These are phyloP conservation scores for Lampris incognitus DNA, from an alignment of 2,113 vertebrate genomes.

Conservation along the genomic window DNA sequence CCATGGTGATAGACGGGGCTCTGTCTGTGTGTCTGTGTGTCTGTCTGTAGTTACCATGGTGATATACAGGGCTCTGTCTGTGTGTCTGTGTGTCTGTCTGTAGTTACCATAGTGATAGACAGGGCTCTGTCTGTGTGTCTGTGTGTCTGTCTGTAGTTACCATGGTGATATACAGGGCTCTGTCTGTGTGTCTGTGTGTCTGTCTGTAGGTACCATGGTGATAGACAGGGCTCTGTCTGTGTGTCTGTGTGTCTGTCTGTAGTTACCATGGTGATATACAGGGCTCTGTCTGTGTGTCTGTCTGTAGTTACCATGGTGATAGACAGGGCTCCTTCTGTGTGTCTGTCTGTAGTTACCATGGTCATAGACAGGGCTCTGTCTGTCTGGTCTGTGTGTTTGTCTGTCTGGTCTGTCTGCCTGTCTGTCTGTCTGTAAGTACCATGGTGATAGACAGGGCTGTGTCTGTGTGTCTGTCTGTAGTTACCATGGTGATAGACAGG, in stretches of 20 bases:
- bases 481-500: slow-evolving; percentile 69
- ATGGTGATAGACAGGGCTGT: slow-evolving; percentile 70
- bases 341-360: too few relatives aligned
- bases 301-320: slow-evolving; percentile 66
- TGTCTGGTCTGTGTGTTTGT: slow-evolving; percentile 16
- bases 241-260: slow-evolving; percentile 15
- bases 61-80: slow-evolving; percentile 64
- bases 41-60: slow-evolving; percentile 51
- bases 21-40: too few relatives aligned
- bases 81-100: slow-evolving; percentile 25
- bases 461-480: slow-evolving; percentile 53
- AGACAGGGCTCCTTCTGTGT: slow-evolving; percentile 65
- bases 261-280: slow-evolving; percentile 69
- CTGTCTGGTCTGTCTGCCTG: not conserved
- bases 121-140: slow-evolving; percentile 54
- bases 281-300: slow-evolving; percentile 59
- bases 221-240: slow-evolving; percentile 66
- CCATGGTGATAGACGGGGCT: too few relatives aligned
- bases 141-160: slow-evolving; percentile 48
- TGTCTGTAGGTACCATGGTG: slow-evolving; percentile 53
- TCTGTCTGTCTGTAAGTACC: slow-evolving; percentile 51
- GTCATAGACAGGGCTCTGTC: slow-evolving; percentile 68
- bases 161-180: slow-evolving; percentile 68
- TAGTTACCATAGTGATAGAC: slow-evolving; percentile 69
- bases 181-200: too few relatives aligned